These are phyloP conservation scores for rat (Rattus norvegicus) DNA, from an alignment of 2,113 vertebrate genomes.

Conservation along the genomic window GRCr8 NC_086021.1:90196001-90196500, in stretches of 20 bases:
- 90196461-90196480: conserved; percentile 40
- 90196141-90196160: not conserved
- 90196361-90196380: not conserved
- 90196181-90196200: conserved; percentile 18
- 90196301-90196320: not conserved
- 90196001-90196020: not conserved
- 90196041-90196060: not conserved
- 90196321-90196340: not conserved
- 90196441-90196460: conserved; percentile 44
- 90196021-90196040: not conserved
- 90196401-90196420: conserved; percentile 56
- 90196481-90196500: conserved; percentile 56
- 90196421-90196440: conserved; percentile 64
- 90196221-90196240: conserved; percentile 24
- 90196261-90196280: not conserved
- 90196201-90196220: conserved; percentile 10
- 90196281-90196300: not conserved
- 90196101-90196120: not conserved
- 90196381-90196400: not conserved
- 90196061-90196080: not conserved
- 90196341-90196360: not conserved
- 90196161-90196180: not conserved
- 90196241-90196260: not conserved
- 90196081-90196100: conserved; percentile 45
- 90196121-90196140: conserved; percentile 19